A percentile compares a stretch with the other conserved stretches of the same genome.
phyloP scores from a whole-genome alignment of 2,888 invertebrate genomes.

The Chloromyia formosa region DNA sequence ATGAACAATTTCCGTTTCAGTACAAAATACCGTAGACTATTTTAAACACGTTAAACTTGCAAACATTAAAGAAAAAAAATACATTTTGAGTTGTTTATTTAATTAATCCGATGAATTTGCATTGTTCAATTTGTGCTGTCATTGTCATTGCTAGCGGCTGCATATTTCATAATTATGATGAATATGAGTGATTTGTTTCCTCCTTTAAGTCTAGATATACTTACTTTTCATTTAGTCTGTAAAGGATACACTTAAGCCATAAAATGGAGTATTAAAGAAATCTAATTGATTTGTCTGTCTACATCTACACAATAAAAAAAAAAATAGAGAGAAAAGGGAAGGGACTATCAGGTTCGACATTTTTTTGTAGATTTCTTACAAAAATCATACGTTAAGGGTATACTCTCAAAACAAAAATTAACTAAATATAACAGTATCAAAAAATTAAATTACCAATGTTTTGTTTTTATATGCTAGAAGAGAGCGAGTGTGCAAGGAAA shows the following conservation, averaged over 20 bases:
- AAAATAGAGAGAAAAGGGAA: neutral
- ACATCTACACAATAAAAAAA: neutral
- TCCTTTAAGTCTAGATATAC: neutral
- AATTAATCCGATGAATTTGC: slow-evolving; percentile 16
- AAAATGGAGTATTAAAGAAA: slow-evolving; percentile 7
- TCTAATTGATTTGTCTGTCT: neutral
- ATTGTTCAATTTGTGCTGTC: slow-evolving; percentile 44
- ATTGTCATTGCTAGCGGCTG: slow-evolving; percentile 2
- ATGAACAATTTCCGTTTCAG: neutral
- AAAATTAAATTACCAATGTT: neutral
- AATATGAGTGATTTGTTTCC: neutral
- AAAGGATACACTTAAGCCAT: neutral
- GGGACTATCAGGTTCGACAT: neutral
- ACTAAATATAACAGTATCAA: neutral
- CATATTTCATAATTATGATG: neutral
- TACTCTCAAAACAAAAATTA: slow-evolving; percentile 1
- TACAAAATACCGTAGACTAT: neutral
- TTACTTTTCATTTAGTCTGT: neutral
- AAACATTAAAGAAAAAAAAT: neutral
- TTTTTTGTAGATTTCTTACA: slow-evolving; percentile 24
- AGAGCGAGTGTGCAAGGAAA: too few relatives aligned
- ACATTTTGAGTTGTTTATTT: neutral
- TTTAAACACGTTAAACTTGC: too few relatives aligned
- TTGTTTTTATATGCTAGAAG: too few relatives aligned
- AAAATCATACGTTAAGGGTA: neutral